phyloP scores from a whole-genome alignment of 2,888 invertebrate species.

The Hipparchia semele region DNA sequence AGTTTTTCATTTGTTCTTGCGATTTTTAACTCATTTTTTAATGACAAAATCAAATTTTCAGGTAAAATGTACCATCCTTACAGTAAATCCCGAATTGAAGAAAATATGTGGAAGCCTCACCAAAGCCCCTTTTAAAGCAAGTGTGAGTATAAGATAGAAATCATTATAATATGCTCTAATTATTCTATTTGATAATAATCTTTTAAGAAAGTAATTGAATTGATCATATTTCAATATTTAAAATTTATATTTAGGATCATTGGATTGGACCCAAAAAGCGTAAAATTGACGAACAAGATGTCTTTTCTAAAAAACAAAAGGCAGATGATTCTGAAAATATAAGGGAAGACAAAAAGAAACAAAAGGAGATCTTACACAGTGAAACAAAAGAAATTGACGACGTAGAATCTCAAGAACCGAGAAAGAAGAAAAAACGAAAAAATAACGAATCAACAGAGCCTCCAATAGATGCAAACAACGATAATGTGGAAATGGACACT shows the following conservation, averaged over 20 bases:
- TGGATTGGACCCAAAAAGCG: slow-evolving; percentile 40
- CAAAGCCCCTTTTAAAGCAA: slow-evolving; percentile 55
- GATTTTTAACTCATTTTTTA: neutral
- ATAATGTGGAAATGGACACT: slow-evolving; percentile 33
- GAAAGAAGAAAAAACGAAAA: slow-evolving; percentile 33
- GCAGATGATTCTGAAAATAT: slow-evolving; percentile 8
- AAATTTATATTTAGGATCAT: slow-evolving; percentile 48
- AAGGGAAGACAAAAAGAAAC: slow-evolving; percentile 32
- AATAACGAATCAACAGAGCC: slow-evolving; percentile 23
- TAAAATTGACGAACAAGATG: slow-evolving; percentile 30
- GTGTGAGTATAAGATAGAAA: slow-evolving; percentile 50
- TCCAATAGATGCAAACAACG: slow-evolving; percentile 14
- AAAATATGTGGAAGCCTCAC: slow-evolving; percentile 74
- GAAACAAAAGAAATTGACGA: slow-evolving; percentile 21
- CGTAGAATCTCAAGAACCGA: slow-evolving; percentile 26
- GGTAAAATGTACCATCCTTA: slow-evolving; percentile 78
- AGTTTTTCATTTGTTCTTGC: neutral
- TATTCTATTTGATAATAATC: neutral
- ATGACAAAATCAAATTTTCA: slow-evolving; percentile 43
- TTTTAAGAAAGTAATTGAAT: neutral
- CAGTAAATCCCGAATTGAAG: slow-evolving; percentile 57
- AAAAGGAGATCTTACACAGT: slow-evolving; percentile 22
- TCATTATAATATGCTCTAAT: neutral
- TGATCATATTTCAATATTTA: neutral
- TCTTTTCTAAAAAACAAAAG: slow-evolving; percentile 28